Evolutionary conservation across 1,140 invertebrate genomes (phyloP).

Genomic region (Drosophila triauraria): DNA sequence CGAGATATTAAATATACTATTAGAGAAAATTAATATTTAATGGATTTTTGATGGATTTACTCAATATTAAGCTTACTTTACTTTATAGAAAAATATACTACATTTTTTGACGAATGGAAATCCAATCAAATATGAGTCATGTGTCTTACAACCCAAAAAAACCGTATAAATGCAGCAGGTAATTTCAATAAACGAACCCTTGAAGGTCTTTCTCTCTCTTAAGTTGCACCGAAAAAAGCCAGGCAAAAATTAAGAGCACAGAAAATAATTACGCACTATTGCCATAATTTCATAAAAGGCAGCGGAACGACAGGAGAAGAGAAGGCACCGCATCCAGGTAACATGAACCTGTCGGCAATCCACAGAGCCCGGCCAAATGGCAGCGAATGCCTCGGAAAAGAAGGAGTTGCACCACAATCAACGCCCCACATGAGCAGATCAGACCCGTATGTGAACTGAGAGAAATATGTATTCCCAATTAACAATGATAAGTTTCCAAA

Average conservation of each 20-base stretch:
- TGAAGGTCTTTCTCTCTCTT: constrained; percentile 26
- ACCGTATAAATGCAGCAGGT: constrained; percentile 31
- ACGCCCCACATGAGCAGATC: constrained; percentile 68
- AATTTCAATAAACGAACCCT: constrained; percentile 69
- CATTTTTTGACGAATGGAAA: too few relatives aligned
- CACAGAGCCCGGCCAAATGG: constrained; percentile 40
- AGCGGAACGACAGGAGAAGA: constrained; percentile 32
- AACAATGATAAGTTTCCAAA: too few relatives aligned
- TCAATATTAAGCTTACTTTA: not conserved
- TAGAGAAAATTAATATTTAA: too few relatives aligned
- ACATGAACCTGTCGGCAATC: constrained; percentile 80
- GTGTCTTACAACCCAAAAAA: not conserved
- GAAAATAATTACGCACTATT: constrained; percentile 85
- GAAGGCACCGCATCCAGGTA: constrained; percentile 55
- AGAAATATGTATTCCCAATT: not conserved
- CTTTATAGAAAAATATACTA: too few relatives aligned
- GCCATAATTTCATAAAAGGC: constrained; percentile 79
- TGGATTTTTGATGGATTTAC: too few relatives aligned
- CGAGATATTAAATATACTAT: too few relatives aligned
- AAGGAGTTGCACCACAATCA: constrained; percentile 81
- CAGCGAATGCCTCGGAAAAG: constrained; percentile 50
- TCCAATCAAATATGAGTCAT: not conserved
- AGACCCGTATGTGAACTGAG: constrained; percentile 23
- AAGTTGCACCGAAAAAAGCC: constrained; percentile 19
- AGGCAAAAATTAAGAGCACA: constrained; percentile 79